These are phyloP conservation scores for Pseudachorutes palmiensis DNA, from an alignment of 1,140 invertebrate genomes.

Conservation along the genomic window DNA sequence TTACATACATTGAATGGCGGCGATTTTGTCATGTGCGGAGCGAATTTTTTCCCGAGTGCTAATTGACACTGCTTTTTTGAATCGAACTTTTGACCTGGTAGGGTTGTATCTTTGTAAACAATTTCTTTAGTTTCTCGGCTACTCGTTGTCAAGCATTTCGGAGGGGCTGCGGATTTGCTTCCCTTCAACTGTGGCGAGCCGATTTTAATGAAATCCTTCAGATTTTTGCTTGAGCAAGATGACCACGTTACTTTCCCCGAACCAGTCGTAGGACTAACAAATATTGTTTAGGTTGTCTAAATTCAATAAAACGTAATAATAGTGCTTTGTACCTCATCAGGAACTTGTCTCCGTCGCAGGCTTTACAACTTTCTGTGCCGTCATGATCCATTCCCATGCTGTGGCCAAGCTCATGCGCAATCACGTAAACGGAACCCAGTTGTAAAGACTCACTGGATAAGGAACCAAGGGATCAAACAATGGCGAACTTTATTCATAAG, in stretches of 20 bases:
- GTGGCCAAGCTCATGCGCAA: slow-evolving; percentile 43
- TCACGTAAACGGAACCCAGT: slow-evolving; percentile 41
- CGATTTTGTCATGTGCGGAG: slow-evolving; percentile 22
- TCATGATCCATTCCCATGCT: slow-evolving; percentile 44
- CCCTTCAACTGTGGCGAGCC: slow-evolving; percentile 25
- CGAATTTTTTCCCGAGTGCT: slow-evolving; percentile 23
- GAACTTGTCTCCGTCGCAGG: slow-evolving; percentile 40
- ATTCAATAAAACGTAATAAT: not conserved
- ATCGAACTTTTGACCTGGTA: slow-evolving; percentile 36
- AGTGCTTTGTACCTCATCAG: slow-evolving; percentile 39
- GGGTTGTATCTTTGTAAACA: slow-evolving; percentile 8
- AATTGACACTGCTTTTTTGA: slow-evolving; percentile 27
- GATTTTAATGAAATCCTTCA: slow-evolving; percentile 41
- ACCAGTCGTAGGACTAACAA: slow-evolving; percentile 39
- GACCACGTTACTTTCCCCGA: slow-evolving; percentile 43
- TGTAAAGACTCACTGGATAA: slow-evolving; percentile 40
- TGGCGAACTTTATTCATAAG: no score
- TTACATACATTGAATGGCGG: slow-evolving; percentile 27
- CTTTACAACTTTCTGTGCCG: slow-evolving; percentile 40
- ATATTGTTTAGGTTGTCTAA: not conserved
- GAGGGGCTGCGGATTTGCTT: slow-evolving; percentile 14
- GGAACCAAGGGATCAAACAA: slow-evolving; percentile 13
- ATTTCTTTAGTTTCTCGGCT: slow-evolving; percentile 16
- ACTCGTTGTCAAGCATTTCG: slow-evolving; percentile 22
- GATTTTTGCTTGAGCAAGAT: slow-evolving; percentile 40